A percentile compares a stretch with the other conserved stretches of the same genome.
Evolutionary conservation across 2,888 invertebrate genomes (phyloP).

Genomic region (Ischnura elegans): DNA sequence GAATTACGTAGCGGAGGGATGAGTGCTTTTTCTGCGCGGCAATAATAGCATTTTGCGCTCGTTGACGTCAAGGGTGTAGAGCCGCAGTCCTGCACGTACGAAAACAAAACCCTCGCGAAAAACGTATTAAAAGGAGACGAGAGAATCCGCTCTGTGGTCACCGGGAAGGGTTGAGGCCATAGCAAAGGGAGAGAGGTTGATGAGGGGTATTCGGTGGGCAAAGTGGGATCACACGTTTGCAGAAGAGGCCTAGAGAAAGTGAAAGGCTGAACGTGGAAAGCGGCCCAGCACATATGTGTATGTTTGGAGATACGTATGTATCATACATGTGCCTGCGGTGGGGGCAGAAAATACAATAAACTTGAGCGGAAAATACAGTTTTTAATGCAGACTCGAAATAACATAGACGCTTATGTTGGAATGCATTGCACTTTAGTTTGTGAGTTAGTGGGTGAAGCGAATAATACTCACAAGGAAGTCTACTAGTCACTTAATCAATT

Average conservation of each 20-base stretch:
- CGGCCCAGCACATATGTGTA: neutral
- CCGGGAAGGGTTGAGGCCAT: neutral
- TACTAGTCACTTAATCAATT: no score
- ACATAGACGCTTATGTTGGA: no score
- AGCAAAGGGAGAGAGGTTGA: neutral
- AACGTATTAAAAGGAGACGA: no score
- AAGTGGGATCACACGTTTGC: neutral
- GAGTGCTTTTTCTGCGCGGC: neutral
- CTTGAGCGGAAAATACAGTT: no score
- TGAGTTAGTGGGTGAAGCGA: no score
- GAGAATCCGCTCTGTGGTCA: neutral
- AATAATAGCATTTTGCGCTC: neutral
- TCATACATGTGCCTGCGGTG: no score
- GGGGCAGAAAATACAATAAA: no score
- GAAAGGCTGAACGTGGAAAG: neutral
- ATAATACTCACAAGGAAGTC: no score
- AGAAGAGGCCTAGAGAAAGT: neutral
- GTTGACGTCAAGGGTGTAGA: neutral
- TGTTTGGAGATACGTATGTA: no score
- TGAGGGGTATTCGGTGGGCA: neutral
- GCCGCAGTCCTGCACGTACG: neutral
- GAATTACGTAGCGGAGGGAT: neutral
- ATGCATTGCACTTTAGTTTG: no score
- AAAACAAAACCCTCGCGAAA: neutral
- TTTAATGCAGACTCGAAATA: no score